phyloP scores from a whole-genome alignment of 2,888 invertebrate genomes.

The Dugesia japonica region DNA sequence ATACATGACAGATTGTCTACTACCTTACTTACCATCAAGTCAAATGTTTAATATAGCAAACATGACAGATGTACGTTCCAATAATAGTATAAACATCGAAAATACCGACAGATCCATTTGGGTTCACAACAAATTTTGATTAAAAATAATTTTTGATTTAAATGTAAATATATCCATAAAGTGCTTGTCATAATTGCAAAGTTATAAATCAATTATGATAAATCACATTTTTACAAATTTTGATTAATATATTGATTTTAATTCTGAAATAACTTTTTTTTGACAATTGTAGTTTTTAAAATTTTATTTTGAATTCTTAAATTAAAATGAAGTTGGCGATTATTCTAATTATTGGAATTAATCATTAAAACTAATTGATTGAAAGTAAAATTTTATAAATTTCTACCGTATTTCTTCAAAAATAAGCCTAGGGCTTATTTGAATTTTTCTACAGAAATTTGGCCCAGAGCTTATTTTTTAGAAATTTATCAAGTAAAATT shows the following conservation, averaged over 20 bases:
- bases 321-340: no score
- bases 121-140: slow-evolving; percentile 16
- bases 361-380: no score
- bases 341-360: no score
- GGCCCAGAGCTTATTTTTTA: no score
- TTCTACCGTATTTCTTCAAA: no score
- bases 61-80: slow-evolving; percentile 5
- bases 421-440: no score
- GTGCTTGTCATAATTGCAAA: not conserved
- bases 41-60: slow-evolving; percentile 15
- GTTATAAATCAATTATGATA: not conserved
- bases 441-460: no score
- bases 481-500: no score
- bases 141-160: not conserved
- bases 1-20: slow-evolving; percentile 9
- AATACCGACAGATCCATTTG: slow-evolving; percentile 13
- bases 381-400: no score
- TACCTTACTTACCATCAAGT: not conserved
- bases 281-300: no score
- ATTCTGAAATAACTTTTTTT: no score
- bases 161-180: not conserved
- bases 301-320: no score
- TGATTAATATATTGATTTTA: slow-evolving; percentile 15
- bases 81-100: not conserved
- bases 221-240: slow-evolving; percentile 13